Percentiles rank a stretch among this genome's conserved stretches.
Conservation (phyloP, 2,113 vertebrate genomes). For the Laterallus jamaicensis region DNA sequence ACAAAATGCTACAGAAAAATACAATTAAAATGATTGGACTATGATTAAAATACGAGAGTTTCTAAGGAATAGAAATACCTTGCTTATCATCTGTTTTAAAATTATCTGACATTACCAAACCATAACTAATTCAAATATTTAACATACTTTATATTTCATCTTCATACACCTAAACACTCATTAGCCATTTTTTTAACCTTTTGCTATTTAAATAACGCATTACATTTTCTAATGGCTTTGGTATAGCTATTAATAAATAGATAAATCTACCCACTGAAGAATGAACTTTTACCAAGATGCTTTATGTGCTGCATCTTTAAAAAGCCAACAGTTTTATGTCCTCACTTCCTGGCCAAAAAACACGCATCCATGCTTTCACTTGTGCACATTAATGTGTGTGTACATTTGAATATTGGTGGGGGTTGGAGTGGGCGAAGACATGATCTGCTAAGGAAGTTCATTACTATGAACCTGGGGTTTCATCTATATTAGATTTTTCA, state of each 20-base stretch:
- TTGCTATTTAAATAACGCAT: background rate
- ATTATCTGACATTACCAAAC: background rate
- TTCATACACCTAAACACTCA: background rate
- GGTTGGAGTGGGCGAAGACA: background rate
- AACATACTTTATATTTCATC: background rate
- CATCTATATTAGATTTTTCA: background rate
- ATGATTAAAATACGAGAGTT: background rate
- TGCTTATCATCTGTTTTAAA: background rate
- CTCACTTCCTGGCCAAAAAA: background rate
- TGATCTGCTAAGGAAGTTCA: background rate
- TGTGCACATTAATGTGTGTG: background rate
- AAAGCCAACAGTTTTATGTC: background rate
- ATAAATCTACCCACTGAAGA: background rate
- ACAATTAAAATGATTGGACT: background rate
- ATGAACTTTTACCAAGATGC: background rate
- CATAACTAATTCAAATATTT: background rate
- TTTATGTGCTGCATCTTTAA: background rate
- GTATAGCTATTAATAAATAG: background rate
- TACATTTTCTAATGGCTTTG: background rate
- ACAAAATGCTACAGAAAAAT: background rate
- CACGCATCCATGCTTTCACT: background rate
- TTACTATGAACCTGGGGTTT: background rate
- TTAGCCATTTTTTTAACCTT: background rate
- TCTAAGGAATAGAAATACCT: background rate
- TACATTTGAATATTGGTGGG: background rate